A percentile compares a stretch with the other conserved stretches of the same genome.
Evolutionary conservation across 2,797 vertebrate species (phyloP).

Genomic region (Setipinna tenuifilis): DNA sequence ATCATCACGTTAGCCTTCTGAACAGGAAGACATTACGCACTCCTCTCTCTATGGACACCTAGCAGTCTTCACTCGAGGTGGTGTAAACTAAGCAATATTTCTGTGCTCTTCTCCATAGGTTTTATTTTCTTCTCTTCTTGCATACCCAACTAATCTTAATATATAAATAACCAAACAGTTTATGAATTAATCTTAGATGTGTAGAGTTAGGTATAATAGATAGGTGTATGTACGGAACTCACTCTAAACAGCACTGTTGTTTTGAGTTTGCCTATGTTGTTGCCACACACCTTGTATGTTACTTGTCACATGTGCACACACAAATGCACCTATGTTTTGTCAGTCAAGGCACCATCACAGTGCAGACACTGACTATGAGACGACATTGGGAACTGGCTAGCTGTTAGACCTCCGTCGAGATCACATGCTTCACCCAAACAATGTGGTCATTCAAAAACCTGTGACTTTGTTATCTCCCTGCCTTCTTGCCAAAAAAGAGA

Average conservation of each 20-base stretch:
- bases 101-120: neutral
- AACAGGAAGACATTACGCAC: neutral
- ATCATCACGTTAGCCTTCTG: neutral
- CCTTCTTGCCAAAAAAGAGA: neutral
- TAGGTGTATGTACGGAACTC: neutral
- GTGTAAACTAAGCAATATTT: neutral
- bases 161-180: neutral
- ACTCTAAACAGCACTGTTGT: neutral
- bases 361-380: neutral
- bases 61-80: neutral
- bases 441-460: constrained; percentile 1
- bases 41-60: neutral
- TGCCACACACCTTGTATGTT: neutral
- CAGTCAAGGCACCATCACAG: neutral
- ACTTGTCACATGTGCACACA: neutral
- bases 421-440: constrained; percentile 13
- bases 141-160: neutral
- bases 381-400: neutral
- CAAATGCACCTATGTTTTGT: neutral
- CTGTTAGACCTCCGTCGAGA: neutral
- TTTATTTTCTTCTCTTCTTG: neutral
- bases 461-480: neutral
- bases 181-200: neutral
- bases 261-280: neutral
- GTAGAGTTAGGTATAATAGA: neutral